These are phyloP conservation scores for Cerceris rybyensis DNA, from an alignment of 2,888 invertebrate genomes.

Conservation along the genomic window DNA sequence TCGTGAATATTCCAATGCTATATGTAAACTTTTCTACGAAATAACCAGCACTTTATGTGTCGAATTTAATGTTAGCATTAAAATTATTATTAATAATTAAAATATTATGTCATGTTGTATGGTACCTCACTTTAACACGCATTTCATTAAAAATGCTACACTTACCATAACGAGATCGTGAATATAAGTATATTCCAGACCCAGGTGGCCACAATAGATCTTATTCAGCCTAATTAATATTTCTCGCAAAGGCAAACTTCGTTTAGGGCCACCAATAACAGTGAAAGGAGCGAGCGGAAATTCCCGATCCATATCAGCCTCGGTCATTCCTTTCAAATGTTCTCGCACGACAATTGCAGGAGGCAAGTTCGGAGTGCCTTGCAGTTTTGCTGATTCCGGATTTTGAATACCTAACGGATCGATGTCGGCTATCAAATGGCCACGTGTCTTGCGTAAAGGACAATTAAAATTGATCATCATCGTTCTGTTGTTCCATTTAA, in stretches of 20 bases:
- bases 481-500: neutral
- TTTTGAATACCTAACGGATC: slow-evolving; percentile 89
- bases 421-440: slow-evolving; percentile 91
- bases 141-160: neutral
- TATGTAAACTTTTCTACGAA: no score
- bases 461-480: neutral
- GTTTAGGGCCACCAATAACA: slow-evolving; percentile 71
- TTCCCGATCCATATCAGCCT: slow-evolving; percentile 70
- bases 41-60: no score
- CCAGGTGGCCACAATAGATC: slow-evolving; percentile 76
- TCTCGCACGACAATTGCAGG: slow-evolving; percentile 72
- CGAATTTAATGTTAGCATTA: no score
- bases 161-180: slow-evolving; percentile 68
- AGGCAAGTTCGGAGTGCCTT: slow-evolving; percentile 67
- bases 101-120: neutral
- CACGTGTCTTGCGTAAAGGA: slow-evolving; percentile 85
- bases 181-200: slow-evolving; percentile 76
- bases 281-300: slow-evolving; percentile 71
- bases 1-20: no score
- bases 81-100: neutral
- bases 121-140: neutral
- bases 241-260: slow-evolving; percentile 68
- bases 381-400: slow-evolving; percentile 69
- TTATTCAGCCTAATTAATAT: slow-evolving; percentile 74
- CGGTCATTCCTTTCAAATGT: slow-evolving; percentile 71